A percentile compares a stretch with the other conserved stretches of the same genome.
Evolutionary conservation across 2,113 vertebrate species (phyloP).

Genomic region (Cichladusa arquata): DNA sequence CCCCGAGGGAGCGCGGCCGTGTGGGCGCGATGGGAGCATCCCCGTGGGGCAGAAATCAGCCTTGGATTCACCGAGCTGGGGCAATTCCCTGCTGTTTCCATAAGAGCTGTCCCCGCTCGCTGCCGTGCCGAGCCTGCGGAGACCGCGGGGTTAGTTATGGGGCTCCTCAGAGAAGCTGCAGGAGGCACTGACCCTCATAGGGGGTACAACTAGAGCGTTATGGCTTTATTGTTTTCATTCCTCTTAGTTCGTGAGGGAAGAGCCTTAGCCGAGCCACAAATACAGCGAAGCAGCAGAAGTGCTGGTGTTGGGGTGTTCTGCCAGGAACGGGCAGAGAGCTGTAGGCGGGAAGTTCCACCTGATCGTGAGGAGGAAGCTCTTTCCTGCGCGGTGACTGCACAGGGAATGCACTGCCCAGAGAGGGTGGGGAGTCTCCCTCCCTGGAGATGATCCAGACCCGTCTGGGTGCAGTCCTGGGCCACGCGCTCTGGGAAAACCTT

Average conservation of each 20-base stretch:
- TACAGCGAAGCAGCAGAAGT: background rate
- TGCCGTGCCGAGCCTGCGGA: too few relatives aligned
- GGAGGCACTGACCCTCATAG: background rate
- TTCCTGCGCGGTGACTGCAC: background rate
- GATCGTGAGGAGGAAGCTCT: background rate
- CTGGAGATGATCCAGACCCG: background rate
- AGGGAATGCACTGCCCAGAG: too few relatives aligned
- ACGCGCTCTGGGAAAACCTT: background rate
- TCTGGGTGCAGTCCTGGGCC: background rate
- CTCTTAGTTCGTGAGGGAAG: background rate
- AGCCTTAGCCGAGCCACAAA: too few relatives aligned
- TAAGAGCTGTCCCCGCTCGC: background rate
- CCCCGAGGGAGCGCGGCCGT: background rate
- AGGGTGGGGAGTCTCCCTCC: background rate
- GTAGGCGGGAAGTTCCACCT: background rate
- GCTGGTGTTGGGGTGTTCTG: background rate
- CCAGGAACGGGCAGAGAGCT: background rate
- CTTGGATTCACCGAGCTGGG: accelerated
- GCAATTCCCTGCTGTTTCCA: background rate
- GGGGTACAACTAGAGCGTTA: too few relatives aligned
- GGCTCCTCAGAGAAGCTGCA: too few relatives aligned
- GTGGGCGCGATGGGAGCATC: background rate
- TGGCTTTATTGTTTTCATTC: background rate
- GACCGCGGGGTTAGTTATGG: background rate
- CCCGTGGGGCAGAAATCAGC: too few relatives aligned